phyloP scores from a whole-genome alignment of 2,888 invertebrate species.

The Seira sanloemensis region DNA sequence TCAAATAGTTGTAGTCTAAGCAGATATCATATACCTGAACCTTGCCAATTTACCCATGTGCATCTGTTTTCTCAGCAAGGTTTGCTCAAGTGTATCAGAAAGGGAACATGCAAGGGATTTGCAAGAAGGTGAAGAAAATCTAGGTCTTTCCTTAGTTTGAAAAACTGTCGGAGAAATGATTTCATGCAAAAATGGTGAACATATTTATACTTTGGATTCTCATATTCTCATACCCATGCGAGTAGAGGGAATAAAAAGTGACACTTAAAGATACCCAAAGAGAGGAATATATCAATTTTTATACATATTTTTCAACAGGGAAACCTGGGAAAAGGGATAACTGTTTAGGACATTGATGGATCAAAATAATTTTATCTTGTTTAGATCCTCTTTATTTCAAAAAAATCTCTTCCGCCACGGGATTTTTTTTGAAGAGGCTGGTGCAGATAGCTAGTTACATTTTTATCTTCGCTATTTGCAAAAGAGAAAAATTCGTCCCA shows the following conservation, averaged over 20 bases:
- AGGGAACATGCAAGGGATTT: neutral
- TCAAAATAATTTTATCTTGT: slow-evolving; percentile 56
- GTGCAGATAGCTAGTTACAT: neutral
- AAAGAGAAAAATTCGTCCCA: neutral
- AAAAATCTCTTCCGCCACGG: neutral
- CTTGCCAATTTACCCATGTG: neutral
- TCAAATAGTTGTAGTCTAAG: too few relatives aligned
- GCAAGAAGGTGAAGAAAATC: slow-evolving; percentile 40
- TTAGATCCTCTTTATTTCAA: slow-evolving; percentile 41
- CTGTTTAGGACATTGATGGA: slow-evolving; percentile 47
- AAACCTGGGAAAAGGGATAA: slow-evolving; percentile 40
- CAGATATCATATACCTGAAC: neutral
- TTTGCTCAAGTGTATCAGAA: neutral
- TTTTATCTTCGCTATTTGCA: neutral
- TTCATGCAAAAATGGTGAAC: neutral
- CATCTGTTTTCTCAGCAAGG: neutral
- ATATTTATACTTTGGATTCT: too few relatives aligned
- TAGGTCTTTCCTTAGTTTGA: slow-evolving; percentile 28
- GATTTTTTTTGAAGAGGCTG: neutral
- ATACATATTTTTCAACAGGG: slow-evolving; percentile 18
- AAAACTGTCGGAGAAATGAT: slow-evolving; percentile 28
- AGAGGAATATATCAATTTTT: neutral
- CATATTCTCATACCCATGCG: neutral
- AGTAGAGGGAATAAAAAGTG: too few relatives aligned
- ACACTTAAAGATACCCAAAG: too few relatives aligned